A percentile compares a stretch with the other conserved stretches of the same genome.
Evolutionary conservation across 2,888 invertebrate genomes (phyloP).

Genomic region (Helleia helle): DNA sequence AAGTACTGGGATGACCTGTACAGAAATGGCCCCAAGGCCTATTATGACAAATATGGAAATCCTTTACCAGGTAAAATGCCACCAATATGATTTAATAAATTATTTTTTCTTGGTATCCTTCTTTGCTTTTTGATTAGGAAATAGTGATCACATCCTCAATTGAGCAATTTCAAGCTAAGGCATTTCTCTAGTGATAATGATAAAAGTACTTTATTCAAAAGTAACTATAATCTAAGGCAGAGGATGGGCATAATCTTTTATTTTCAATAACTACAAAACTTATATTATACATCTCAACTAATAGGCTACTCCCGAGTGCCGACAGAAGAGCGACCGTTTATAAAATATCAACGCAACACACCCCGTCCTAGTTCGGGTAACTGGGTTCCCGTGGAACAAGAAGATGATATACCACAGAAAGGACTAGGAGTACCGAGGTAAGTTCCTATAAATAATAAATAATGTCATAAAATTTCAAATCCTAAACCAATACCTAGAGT

Average conservation of each 20-base stretch:
- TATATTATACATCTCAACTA: too few species aligned
- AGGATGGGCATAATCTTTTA: too few species aligned
- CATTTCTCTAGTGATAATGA: too few species aligned
- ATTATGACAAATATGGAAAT: conserved; percentile 62
- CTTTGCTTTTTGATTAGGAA: too few species aligned
- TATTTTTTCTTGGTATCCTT: too few species aligned
- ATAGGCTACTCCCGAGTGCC: conserved; percentile 56
- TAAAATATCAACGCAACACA: conserved; percentile 47
- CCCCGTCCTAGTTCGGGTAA: conserved; percentile 44
- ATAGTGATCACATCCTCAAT: too few species aligned
- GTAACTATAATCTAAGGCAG: too few species aligned
- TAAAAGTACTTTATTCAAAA: too few species aligned
- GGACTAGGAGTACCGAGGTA: conserved; percentile 58
- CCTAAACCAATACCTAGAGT: not conserved
- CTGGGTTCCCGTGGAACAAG: conserved; percentile 43
- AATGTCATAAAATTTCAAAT: not conserved
- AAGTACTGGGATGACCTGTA: conserved; percentile 64
- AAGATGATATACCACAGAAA: conserved; percentile 57
- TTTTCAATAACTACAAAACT: too few species aligned
- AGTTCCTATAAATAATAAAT: not conserved
- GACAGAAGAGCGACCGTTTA: conserved; percentile 47
- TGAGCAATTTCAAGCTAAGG: too few species aligned
- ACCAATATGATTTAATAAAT: too few species aligned
- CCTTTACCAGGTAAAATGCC: conserved; percentile 51
- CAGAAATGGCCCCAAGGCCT: conserved; percentile 58